Percentiles rank a stretch among this genome's conserved stretches.
These are phyloP conservation scores for Epinephelus moara DNA, from an alignment of 2,113 vertebrate genomes.

Conservation along the genomic window DNA sequence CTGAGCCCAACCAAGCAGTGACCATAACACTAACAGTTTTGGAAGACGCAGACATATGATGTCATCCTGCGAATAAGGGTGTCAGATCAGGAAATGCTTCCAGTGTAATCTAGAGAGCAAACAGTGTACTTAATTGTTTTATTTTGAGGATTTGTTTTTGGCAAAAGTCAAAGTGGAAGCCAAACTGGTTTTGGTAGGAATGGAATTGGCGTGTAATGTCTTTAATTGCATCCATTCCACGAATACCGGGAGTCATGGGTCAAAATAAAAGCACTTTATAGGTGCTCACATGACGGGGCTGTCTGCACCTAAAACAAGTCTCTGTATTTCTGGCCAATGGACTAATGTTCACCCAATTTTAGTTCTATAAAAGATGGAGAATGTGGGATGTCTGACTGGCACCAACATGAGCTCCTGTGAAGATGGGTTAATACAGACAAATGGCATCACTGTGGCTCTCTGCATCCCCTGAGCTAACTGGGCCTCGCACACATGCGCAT, in stretches of 20 bases:
- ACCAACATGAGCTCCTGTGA: slow-evolving; percentile 7
- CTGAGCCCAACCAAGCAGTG: background rate
- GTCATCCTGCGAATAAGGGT: background rate
- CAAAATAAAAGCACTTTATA: background rate
- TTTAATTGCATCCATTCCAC: background rate
- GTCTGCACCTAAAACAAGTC: too few relatives aligned
- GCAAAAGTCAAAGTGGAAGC: background rate
- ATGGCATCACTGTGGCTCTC: slow-evolving; percentile 19
- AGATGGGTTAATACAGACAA: slow-evolving; percentile 35
- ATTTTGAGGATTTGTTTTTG: background rate
- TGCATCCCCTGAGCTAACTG: slow-evolving; percentile 14
- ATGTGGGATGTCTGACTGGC: slow-evolving; percentile 1
- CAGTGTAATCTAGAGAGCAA: background rate
- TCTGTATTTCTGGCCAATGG: background rate
- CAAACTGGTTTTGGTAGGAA: background rate
- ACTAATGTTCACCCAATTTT: background rate
- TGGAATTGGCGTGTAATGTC: background rate
- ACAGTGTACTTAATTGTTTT: background rate
- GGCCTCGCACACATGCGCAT: background rate
- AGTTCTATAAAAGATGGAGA: background rate
- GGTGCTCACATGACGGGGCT: background rate
- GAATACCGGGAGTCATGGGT: background rate
- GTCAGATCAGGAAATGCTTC: background rate
- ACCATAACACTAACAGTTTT: background rate
- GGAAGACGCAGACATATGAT: too few relatives aligned